A percentile compares a stretch with the other conserved stretches of the same genome.
phyloP scores from a whole-genome alignment of 2,888 invertebrate genomes.

The Flexamia atlantica region DNA sequence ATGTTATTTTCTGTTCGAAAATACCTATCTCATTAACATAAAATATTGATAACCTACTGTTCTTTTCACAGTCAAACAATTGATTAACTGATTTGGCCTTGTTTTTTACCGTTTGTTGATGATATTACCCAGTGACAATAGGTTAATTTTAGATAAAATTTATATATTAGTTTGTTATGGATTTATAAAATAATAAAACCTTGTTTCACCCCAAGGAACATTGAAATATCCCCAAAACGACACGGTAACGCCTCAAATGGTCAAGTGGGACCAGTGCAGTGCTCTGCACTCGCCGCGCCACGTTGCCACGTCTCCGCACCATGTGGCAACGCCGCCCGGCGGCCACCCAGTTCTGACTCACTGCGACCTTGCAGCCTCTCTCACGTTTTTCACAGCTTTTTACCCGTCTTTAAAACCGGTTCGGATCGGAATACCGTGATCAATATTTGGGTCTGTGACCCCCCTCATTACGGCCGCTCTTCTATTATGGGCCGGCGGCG shows the following conservation, averaged over 20 bases:
- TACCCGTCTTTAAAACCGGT: conserved; percentile 58
- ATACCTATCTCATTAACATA: too few species aligned
- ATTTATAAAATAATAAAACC: too few species aligned
- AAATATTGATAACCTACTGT: too few species aligned
- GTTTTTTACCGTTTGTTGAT: too few species aligned
- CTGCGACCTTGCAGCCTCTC: conserved; percentile 42
- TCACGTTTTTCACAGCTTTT: conserved; percentile 58
- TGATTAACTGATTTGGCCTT: too few species aligned
- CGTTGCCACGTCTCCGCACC: conserved; percentile 17
- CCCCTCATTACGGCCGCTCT: conserved; percentile 10
- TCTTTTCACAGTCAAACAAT: too few species aligned
- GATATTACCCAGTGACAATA: too few species aligned
- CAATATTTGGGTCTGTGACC: conserved; percentile 58
- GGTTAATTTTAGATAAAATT: too few species aligned
- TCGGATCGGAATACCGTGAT: conserved; percentile 53
- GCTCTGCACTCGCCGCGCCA: background rate
- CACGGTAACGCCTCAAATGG: background rate
- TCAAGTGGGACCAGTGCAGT: background rate
- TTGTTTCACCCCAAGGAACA: too few species aligned
- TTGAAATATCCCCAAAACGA: too few species aligned
- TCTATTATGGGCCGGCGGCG: background rate
- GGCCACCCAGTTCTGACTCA: conserved; percentile 56
- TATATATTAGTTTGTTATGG: too few species aligned
- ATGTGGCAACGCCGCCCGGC: conserved; percentile 23
- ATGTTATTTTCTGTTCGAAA: too few species aligned